Conservation (phyloP, 2,113 vertebrate genomes). For the Noturus placidus region DNA sequence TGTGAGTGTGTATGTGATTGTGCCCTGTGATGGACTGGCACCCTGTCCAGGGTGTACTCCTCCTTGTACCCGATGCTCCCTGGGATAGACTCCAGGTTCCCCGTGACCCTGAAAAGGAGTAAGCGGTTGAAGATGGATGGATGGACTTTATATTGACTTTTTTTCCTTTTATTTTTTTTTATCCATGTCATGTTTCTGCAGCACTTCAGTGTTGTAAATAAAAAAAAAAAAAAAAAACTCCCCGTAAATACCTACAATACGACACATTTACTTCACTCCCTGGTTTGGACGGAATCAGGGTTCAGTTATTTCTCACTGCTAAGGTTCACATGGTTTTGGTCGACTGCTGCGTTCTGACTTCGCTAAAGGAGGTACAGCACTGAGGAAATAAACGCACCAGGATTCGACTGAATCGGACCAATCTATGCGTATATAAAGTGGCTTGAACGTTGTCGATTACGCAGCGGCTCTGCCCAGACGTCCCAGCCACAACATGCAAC, state of each 20-base stretch:
- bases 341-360: neutral
- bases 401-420: neutral
- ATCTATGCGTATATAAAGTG: neutral
- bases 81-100: too few species aligned
- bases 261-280: neutral
- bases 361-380: too few species aligned
- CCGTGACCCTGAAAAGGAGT: too few species aligned
- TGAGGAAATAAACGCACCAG: neutral
- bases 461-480: neutral
- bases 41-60: too few species aligned
- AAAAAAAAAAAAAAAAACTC: too few species aligned
- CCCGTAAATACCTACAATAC: neutral
- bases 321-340: neutral
- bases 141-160: too few species aligned
- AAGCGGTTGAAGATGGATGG: too few species aligned
- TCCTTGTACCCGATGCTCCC: too few species aligned
- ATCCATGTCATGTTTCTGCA: neutral
- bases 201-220: neutral
- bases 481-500: slow-evolving; percentile 23
- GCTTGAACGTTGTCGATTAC: neutral
- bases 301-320: neutral
- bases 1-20: too few species aligned
- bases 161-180: too few species aligned
- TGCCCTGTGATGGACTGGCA: too few species aligned
- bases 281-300: neutral